Base-by-base conservation (phyloP, 2,888 invertebrate species). In the Romanomermis culicivorax region DNA sequence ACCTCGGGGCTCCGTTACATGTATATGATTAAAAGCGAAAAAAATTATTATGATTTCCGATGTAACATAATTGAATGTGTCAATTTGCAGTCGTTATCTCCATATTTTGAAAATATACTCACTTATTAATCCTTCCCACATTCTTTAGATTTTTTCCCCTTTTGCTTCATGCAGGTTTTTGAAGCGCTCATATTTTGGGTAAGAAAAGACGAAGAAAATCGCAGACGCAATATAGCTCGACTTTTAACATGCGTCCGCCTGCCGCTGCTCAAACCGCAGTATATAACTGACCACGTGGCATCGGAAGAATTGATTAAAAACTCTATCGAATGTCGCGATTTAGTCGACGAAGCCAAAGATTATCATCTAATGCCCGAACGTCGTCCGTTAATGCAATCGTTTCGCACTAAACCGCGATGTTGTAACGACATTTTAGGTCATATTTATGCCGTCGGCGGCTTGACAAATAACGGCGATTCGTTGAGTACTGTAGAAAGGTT, bases 291-390 rank as follows among this genome's bases (percentile, higher is more conserved):
- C 71, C 61, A 63, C 27, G 72, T 74, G 3, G 69, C 70, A 2
- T 64, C 67, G 26, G 71, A 74, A 58, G 67, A 69, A 23, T 61
- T 72, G 24, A 62, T 74, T 20, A 30, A 45, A 51, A 26, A 26
- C 24, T 24, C 45, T 43, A 50, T 52, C 23, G 43, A 51, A 55
- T 59, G 26, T 65, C 79, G 81, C 61, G 85, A 86, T 72, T 72
- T 85, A 50, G 68, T 87, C 53, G 86, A 87, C 69, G 86, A 85
- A 70, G 86, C 86, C 1, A 78, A 82, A 67, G 85, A 85, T 66
- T 87, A 82, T 69, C 83, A 85, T 69, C 72, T 86, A 56, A 80
- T 87, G 76, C 87, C 86, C 1, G 85, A 86, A 68, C 73, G 85
- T 58, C 74, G 85, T 4, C 77, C 79, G n/a, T 59, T 82, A 47